These are phyloP conservation scores for Streptopelia turtur DNA, from an alignment of 2,797 vertebrate species.

Conservation along the genomic window DNA sequence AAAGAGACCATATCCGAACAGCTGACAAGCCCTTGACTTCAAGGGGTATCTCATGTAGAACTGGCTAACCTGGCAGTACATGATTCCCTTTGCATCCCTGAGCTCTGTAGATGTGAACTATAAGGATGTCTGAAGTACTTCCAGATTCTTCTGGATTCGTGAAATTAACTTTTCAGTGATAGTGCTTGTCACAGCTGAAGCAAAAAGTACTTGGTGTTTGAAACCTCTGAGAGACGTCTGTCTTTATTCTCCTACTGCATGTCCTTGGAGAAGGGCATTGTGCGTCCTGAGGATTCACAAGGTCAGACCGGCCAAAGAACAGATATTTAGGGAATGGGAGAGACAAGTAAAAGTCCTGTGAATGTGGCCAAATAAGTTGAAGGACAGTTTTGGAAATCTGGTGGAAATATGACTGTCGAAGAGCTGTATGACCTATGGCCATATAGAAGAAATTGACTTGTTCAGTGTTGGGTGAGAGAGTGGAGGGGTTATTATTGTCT, in stretches of 20 bases:
- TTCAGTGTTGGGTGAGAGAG: neutral
- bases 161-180: neutral
- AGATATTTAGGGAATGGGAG: neutral
- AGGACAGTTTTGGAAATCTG: neutral
- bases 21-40: neutral
- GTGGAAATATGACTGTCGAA: neutral
- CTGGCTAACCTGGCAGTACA: neutral
- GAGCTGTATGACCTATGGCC: neutral
- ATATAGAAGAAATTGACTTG: neutral
- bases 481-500: neutral
- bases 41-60: neutral
- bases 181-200: neutral
- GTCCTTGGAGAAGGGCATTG: neutral
- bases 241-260: neutral
- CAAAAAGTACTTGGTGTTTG: neutral
- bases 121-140: neutral
- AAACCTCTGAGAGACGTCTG: neutral
- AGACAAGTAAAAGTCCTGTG: neutral
- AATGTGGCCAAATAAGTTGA: neutral
- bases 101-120: neutral
- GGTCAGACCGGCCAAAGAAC: neutral
- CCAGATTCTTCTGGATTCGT: neutral
- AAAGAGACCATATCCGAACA: neutral
- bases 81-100: neutral
- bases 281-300: neutral